Base-by-base conservation (phyloP, 2,113 vertebrate species). In the Terrapene triunguis region DNA sequence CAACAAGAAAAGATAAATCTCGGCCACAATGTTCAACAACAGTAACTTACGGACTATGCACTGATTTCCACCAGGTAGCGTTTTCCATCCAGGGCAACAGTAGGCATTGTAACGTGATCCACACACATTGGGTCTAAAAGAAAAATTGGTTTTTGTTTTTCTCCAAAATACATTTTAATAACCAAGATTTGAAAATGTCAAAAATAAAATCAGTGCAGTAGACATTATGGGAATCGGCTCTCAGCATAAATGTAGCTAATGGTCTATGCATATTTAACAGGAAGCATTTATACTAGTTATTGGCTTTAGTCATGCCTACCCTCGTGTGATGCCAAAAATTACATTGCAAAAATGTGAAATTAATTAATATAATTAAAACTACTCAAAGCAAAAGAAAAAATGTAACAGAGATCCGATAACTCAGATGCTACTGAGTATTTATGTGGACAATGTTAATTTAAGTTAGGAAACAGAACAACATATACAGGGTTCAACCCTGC, bases 61-160 rank as follows among this genome's bases (percentile, higher is more conserved):
- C 94, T 99, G 99, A 98, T 99, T 99, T 97, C 99, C 99, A 97
- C 99, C 99, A 80, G 99, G 99, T 96, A 99, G 98, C 5, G 99
- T 99, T 98, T 99, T 99, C 99, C 99, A 99, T 90, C 99, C 99
- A 76, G 99, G 99, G 95, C 99, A 99, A 97, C 99, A 99, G 98
- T 99, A 99, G 82, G 99, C 99, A 87, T 99, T 99, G 97, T 99
- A 99, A 97, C 99, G 99, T 81, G 99, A 99, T 96, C 99, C 99
- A 93, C 99, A 99, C 57, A 99, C 99, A 97, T 99, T 99, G 50
- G 99, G 99, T 94, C 99, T 99, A 91, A 97, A 84, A 95, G 89
- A 62, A 96, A 80, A 97, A 21, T 84, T 44, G 59, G 2, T 35
- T 80, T n/a, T 93, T 93, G 89, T 94, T 94, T 72, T 91, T 87